Evolutionary conservation across 2,113 vertebrate genomes (phyloP).

Genomic region (Pomatorhinus ruficollis): DNA sequence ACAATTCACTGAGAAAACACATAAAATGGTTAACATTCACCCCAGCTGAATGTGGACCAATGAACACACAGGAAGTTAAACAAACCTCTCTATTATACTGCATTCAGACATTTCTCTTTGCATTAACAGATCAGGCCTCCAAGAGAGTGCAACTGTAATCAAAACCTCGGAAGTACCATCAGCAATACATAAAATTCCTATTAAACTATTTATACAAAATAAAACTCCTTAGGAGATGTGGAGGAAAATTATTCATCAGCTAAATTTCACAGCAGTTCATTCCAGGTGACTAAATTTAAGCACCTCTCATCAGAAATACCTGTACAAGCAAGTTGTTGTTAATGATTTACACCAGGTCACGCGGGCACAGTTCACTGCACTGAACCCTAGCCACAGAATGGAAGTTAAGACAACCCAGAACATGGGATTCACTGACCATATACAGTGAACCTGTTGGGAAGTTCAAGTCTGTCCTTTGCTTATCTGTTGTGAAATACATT

Average conservation of each 20-base stretch:
- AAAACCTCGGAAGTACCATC: not conserved
- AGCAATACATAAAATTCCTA: not conserved
- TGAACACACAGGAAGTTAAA: not conserved
- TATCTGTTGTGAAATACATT: not conserved
- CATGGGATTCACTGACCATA: not conserved
- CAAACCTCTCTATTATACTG: not conserved
- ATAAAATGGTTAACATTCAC: not conserved
- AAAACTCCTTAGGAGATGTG: not conserved
- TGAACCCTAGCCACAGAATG: not conserved
- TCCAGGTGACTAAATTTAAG: not conserved
- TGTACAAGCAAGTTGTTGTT: not conserved
- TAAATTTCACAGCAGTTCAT: conserved; percentile 1
- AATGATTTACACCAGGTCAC: conserved; percentile 34
- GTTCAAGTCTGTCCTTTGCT: not conserved
- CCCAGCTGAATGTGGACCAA: not conserved
- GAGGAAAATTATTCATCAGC: not conserved
- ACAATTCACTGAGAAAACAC: not conserved
- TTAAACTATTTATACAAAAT: not conserved
- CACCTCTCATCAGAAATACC: not conserved
- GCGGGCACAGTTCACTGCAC: not conserved
- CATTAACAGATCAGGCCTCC: not conserved
- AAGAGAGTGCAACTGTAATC: not conserved
- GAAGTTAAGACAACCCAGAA: not conserved
- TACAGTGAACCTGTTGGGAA: not conserved
- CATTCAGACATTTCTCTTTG: not conserved